Base-by-base conservation (phyloP, 2,797 vertebrate genomes). In the Pelochelys cantorii region DNA sequence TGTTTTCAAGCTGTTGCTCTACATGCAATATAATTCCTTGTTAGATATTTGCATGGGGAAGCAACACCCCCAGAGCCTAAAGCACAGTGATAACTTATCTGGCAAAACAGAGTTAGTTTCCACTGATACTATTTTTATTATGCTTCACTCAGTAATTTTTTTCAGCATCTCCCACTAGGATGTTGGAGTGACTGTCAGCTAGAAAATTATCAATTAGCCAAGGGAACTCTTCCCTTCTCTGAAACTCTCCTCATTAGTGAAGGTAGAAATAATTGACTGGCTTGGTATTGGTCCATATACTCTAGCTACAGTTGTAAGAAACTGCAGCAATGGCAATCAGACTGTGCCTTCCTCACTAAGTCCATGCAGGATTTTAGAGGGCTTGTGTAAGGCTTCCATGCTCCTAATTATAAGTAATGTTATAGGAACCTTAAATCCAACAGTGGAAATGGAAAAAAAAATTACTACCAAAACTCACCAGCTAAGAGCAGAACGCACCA, bases 151-250 rank as follows among this genome's bases (percentile, higher is more conserved):
- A 27, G 55, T 25, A 86, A 87, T 55, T 91, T 59, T 78, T 85
- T 52, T 91, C 11, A 48, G 53, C 31, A 84, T 81, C 88, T 90
- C 88, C 75, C 81, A 80, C 29, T 34, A 86, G 34, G 71, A 37
- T 84, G 79, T 86, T 52, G 34, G n/a, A 92, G 52, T 77, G 71
- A 96, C 42, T 94, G 34, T 89, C 53, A 93, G 88, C 29, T 91
- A 78, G 86, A 90, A 96, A 95, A 92, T 95, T 85, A 94, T 89
- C 85, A 94, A 75, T 93, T 92, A 97, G 59, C 68, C 65, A 87
- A 92, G 68, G 23, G 79, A 95, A 90, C 11, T 74, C 83, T 83
- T 91, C 68, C 37, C 22, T 92, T 92, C 55, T 86, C 52, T 71
- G 2, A 9, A 84, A 52, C 55, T 85, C 56, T 83, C 79, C 79